Conservation (phyloP, 2,888 invertebrate genomes). For the Sarcophaga rosellei region DNA sequence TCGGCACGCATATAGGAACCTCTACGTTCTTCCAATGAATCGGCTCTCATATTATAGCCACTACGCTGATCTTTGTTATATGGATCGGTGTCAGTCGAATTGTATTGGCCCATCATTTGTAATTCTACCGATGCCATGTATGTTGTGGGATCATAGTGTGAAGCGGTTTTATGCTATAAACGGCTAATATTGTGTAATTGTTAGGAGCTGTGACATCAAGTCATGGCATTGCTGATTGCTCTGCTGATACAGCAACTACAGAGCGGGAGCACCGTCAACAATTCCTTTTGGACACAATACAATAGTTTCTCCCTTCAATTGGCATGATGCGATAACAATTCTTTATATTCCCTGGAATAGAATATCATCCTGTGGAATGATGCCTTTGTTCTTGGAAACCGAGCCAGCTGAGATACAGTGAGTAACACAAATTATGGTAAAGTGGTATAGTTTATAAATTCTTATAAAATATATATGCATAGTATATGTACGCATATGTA, state of each 20-base stretch:
- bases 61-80: constrained; percentile 80
- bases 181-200: constrained; percentile 82
- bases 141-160: constrained; percentile 82
- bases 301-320: too few species aligned
- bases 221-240: constrained; percentile 71
- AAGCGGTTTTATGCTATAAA: constrained; percentile 83
- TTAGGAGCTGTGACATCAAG: constrained; percentile 74
- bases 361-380: too few species aligned
- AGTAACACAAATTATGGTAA: too few species aligned
- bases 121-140: constrained; percentile 81
- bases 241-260: too few species aligned
- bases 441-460: constrained; percentile 49
- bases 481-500: neutral
- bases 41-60: constrained; percentile 76
- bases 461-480: neutral
- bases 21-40: constrained; percentile 76
- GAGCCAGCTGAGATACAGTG: too few species aligned
- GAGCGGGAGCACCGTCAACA: too few species aligned
- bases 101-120: constrained; percentile 79
- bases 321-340: too few species aligned
- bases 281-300: too few species aligned
- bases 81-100: constrained; percentile 81
- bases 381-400: too few species aligned
- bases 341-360: too few species aligned
- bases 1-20: constrained; percentile 73